Percentiles rank a stretch among this genome's conserved stretches.
These are phyloP conservation scores for Mobula hypostoma DNA, from an alignment of 2,113 vertebrate species.

Conservation along the genomic window DNA sequence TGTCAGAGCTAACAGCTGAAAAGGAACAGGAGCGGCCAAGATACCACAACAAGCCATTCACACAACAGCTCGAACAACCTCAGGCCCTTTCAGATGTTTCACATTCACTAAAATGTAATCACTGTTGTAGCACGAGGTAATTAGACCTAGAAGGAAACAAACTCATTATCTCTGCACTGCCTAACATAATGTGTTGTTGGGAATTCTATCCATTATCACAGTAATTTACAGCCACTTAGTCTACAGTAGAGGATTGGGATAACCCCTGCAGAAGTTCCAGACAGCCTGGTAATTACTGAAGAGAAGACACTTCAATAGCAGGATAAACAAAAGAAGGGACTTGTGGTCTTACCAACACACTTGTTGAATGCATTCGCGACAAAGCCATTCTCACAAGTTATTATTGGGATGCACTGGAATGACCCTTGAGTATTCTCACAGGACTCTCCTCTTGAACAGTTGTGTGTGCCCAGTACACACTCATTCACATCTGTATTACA, in stretches of 20 bases:
- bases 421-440: slow-evolving; percentile 65
- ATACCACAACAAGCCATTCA: background rate
- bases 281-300: background rate
- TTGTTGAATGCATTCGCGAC: slow-evolving; percentile 54
- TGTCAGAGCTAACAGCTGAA: too few relatives aligned
- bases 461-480: slow-evolving; percentile 56
- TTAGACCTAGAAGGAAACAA: background rate
- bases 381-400: slow-evolving; percentile 62
- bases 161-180: background rate
- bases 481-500: slow-evolving; percentile 53
- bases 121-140: background rate
- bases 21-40: too few relatives aligned
- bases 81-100: background rate
- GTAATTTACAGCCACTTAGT: background rate
- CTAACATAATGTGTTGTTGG: background rate
- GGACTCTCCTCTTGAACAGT: slow-evolving; percentile 55
- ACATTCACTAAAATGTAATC: background rate
- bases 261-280: background rate
- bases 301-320: background rate
- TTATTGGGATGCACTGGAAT: slow-evolving; percentile 61
- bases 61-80: background rate
- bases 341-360: slow-evolving; percentile 59
- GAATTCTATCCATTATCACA: background rate
- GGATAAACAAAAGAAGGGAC: background rate
- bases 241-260: background rate